Conservation (phyloP, 2,797 vertebrate species). For the Pseudochromis fuscus region DNA sequence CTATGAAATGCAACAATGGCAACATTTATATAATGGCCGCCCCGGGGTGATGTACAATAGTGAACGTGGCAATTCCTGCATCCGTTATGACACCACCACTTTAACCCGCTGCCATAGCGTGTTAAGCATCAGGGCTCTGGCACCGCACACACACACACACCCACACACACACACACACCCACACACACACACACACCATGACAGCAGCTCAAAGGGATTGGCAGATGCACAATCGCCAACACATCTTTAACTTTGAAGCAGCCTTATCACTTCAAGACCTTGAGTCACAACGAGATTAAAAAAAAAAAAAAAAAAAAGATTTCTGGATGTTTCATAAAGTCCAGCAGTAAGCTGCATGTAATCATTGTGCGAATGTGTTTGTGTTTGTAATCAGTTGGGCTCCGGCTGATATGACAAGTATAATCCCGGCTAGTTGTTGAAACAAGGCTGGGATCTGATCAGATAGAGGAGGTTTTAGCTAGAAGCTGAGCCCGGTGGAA, state of each 20-base stretch:
- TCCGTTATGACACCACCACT: conserved; percentile 27
- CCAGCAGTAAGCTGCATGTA: conserved; percentile 73
- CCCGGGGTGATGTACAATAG: conserved; percentile 5
- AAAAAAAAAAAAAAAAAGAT: conserved; percentile 32
- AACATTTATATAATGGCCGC: conserved; percentile 29
- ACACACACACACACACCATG: conserved; percentile 30
- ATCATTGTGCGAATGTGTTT: conserved; percentile 70
- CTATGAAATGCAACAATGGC: conserved; percentile 23
- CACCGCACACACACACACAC: not conserved
- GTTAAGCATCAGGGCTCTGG: not conserved
- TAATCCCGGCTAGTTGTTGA: conserved; percentile 66
- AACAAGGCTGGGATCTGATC: conserved; percentile 67
- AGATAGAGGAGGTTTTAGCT: conserved; percentile 67
- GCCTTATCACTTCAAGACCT: conserved; percentile 64
- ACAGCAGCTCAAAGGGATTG: conserved; percentile 63
- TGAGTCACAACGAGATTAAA: conserved; percentile 45
- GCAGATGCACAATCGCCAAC: conserved; percentile 38
- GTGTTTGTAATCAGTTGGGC: conserved; percentile 66
- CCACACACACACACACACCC: conserved; percentile 12
- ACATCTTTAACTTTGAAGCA: conserved; percentile 55
- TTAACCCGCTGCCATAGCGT: conserved; percentile 23
- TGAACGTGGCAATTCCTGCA: not conserved
- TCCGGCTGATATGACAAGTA: conserved; percentile 59
- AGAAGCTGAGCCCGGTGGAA: conserved; percentile 39
- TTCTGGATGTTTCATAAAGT: conserved; percentile 51